Percentiles rank a stretch among this genome's conserved stretches.
phyloP scores from a whole-genome alignment of 2,888 invertebrate species.

The Seira musarum region DNA sequence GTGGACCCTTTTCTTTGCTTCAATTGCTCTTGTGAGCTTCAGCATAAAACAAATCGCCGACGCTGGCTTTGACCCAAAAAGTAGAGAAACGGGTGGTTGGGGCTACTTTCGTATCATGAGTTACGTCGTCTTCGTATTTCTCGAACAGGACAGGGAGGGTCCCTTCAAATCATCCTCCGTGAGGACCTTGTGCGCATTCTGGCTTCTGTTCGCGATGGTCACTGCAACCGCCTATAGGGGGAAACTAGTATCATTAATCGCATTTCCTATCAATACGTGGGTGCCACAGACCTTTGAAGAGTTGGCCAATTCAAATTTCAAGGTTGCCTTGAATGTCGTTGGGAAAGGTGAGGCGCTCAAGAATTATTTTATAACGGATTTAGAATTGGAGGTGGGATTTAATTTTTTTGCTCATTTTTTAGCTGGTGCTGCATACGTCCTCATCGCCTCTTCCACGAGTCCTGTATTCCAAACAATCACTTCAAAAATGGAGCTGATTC shows the following conservation, averaged over 20 bases:
- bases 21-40: neutral
- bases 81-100: neutral
- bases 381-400: no score
- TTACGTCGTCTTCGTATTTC: slow-evolving; percentile 8
- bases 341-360: slow-evolving; percentile 26
- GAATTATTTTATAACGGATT: no score
- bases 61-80: neutral
- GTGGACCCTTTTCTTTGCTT: neutral
- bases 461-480: slow-evolving; percentile 11
- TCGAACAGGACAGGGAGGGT: slow-evolving; percentile 18
- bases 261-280: slow-evolving; percentile 13
- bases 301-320: slow-evolving; percentile 30
- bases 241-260: slow-evolving; percentile 28
- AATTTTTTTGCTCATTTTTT: neutral
- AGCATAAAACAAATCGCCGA: neutral
- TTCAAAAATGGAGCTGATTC: neutral
- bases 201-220: slow-evolving; percentile 36
- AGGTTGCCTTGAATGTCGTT: slow-evolving; percentile 14
- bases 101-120: neutral
- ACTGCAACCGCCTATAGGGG: slow-evolving; percentile 27
- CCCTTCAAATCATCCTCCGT: neutral
- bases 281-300: slow-evolving; percentile 29
- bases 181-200: slow-evolving; percentile 21
- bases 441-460: slow-evolving; percentile 5
- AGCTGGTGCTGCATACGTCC: slow-evolving; percentile 20